phyloP scores from a whole-genome alignment of 2,888 invertebrate species.

The Podabrus alpinus region DNA sequence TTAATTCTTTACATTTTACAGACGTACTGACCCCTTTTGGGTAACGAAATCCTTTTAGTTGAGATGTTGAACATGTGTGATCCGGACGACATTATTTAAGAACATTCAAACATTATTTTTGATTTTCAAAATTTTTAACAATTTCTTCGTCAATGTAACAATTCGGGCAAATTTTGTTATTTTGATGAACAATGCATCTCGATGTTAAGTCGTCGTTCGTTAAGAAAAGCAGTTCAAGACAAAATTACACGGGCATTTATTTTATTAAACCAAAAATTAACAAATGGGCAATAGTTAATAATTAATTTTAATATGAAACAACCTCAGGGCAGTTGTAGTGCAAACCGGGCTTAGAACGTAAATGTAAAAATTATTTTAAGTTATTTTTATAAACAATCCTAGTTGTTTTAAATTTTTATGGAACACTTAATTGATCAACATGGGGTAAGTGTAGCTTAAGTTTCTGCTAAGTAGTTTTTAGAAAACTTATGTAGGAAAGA shows the following conservation, averaged over 20 bases:
- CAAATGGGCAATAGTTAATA: constrained; percentile 24
- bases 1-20: constrained; percentile 49
- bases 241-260: constrained; percentile 15
- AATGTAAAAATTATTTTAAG: background rate
- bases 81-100: constrained; percentile 39
- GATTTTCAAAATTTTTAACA: background rate
- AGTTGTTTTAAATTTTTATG: background rate
- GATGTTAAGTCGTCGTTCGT: constrained; percentile 6
- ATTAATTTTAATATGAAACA: constrained; percentile 41
- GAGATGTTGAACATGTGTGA: constrained; percentile 29
- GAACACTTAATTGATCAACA: background rate
- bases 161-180: constrained; percentile 1
- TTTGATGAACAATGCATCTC: constrained; percentile 15
- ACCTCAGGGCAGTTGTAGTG: constrained; percentile 54
- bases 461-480: too few species aligned
- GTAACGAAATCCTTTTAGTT: constrained; percentile 31
- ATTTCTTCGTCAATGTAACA: background rate
- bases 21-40: constrained; percentile 49
- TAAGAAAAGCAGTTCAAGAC: background rate
- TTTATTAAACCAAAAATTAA: constrained; percentile 12
- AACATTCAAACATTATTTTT: background rate
- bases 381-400: background rate
- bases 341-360: constrained; percentile 48
- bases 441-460: background rate
- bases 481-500: too few species aligned